These are phyloP conservation scores for Sebastiscus albofasciatus DNA, from an alignment of 2,797 vertebrate genomes.

Conservation along the genomic window DNA sequence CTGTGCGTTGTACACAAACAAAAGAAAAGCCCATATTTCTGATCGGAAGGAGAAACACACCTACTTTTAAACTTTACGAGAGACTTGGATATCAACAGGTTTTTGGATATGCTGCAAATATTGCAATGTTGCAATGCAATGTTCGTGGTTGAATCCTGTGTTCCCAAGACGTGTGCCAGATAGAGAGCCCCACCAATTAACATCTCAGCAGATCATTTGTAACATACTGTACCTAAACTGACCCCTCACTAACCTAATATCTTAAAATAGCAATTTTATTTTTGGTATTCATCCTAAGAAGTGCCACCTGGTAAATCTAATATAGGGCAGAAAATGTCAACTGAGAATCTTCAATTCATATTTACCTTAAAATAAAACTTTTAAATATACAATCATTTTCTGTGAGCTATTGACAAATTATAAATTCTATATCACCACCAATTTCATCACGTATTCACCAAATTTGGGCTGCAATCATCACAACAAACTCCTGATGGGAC, in stretches of 20 bases:
- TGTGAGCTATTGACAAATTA: neutral
- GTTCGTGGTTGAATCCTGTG: neutral
- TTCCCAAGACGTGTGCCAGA: neutral
- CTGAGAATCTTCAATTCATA: neutral
- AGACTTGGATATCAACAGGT: too few species aligned
- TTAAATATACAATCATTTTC: neutral
- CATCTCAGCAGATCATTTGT: neutral
- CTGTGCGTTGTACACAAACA: too few species aligned
- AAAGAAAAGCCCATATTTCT: too few species aligned
- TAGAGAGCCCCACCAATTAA: neutral
- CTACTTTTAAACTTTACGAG: too few species aligned
- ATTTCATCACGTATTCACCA: neutral
- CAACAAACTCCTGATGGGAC: neutral
- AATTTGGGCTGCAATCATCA: neutral
- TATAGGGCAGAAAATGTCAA: neutral
- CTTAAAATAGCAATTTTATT: neutral
- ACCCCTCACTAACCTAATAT: neutral
- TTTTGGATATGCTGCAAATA: too few species aligned
- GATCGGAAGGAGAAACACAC: too few species aligned
- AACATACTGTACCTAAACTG: neutral
- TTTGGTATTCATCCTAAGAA: neutral
- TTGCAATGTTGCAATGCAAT: too few species aligned
- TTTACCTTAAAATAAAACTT: neutral
- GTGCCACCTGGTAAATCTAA: neutral
- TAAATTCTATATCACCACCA: neutral